Conservation (phyloP, 2,888 invertebrate species). For the Agonum fuliginosum region DNA sequence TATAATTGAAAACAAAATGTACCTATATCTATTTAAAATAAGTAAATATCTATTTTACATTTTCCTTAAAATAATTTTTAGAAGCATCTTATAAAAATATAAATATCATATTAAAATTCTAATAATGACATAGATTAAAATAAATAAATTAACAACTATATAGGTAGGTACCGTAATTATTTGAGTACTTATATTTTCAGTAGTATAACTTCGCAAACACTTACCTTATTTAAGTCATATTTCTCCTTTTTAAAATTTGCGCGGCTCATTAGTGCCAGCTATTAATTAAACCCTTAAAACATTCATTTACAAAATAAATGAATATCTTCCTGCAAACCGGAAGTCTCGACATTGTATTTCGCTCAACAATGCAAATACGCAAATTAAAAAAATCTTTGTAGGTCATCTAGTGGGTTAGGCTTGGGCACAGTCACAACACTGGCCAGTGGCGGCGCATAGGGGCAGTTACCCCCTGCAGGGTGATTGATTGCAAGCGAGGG, state of each 20-base stretch:
- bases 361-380: constrained; percentile 23
- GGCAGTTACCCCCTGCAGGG: neutral
- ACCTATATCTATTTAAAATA: too few species aligned
- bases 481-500: constrained; percentile 55
- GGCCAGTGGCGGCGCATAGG: neutral
- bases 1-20: too few species aligned
- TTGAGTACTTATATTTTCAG: too few species aligned
- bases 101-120: too few species aligned
- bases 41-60: too few species aligned
- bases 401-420: neutral
- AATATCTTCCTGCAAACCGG: constrained; percentile 2
- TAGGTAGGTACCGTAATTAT: too few species aligned
- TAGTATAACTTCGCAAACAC: too few species aligned
- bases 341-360: neutral
- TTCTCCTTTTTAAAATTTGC: neutral
- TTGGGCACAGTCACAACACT: too few species aligned
- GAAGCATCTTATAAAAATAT: too few species aligned
- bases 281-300: neutral
- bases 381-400: constrained; percentile 39
- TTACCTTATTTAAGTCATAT: neutral
- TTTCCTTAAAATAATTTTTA: too few species aligned
- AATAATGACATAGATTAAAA: too few species aligned
- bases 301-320: constrained; percentile 14
- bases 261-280: neutral
- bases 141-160: too few species aligned